These are phyloP conservation scores for Parus major DNA, from an alignment of 2,113 vertebrate species.

Conservation along the genomic window DNA sequence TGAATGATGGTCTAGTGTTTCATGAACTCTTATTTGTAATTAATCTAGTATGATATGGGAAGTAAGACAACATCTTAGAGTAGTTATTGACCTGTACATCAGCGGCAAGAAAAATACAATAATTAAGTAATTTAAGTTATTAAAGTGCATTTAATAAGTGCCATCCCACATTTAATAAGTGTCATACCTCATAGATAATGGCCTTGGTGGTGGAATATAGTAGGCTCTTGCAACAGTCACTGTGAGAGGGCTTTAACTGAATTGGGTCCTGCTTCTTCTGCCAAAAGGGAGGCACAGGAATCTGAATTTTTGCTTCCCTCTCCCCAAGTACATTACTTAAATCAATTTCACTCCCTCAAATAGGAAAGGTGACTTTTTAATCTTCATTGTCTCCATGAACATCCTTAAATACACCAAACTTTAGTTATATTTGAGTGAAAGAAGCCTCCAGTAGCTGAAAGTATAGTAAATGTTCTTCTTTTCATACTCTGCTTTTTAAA, in stretches of 20 bases:
- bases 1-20: not conserved
- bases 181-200: not conserved
- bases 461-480: not conserved
- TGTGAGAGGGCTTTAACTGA: not conserved
- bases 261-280: not conserved
- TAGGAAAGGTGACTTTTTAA: not conserved
- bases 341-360: not conserved
- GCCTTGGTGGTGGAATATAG: not conserved
- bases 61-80: not conserved
- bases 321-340: not conserved
- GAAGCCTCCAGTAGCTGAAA: not conserved
- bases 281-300: not conserved
- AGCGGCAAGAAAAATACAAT: not conserved
- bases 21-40: not conserved
- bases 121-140: not conserved
- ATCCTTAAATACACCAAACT: not conserved
- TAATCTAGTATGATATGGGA: not conserved
- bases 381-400: not conserved
- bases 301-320: not conserved
- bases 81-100: not conserved
- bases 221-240: not conserved
- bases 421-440: not conserved
- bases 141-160: not conserved
- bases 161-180: not conserved
- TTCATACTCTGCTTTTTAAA: not conserved